Evolutionary conservation across 1,140 invertebrate genomes (phyloP), one percentile per base, ranked within the genome.

Genomic region (Trissolcus basalis): DNA sequence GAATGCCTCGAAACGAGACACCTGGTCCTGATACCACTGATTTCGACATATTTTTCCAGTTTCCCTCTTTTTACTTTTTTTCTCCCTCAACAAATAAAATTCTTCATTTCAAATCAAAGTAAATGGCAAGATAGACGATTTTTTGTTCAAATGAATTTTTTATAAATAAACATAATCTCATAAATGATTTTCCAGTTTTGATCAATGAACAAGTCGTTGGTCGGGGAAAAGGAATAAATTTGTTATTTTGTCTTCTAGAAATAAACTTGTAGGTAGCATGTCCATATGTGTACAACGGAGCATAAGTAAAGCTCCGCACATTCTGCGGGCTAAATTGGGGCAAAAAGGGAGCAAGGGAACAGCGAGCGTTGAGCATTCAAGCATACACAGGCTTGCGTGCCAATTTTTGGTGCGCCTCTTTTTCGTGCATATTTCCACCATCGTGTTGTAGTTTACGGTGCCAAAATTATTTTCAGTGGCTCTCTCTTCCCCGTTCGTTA

Each of bases 401-500:
- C 10, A 47, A 19, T 64, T 68, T 58, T 27, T 27, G 19, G 19
- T 27, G 19, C 6, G 19, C 19, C 19, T 27, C 19, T 27, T 27
- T n/a, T 51, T 19, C 16, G 53, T 63, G 67, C 61, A 78, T 78
- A 78, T 70, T 78, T 78, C 55, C 59, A 65, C 64, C 48, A 55
- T n/a, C 75, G 76, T 78, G 76, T 70, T 69, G 68, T 77, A 68
- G 43, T 47, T 65, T 16, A 41, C 12, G 44, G 54, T 54, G 69
- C 73, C 53, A 75, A 63, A 80, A 72, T 71, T 75, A 79, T 64
- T 60, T 53, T n/a, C n/a, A n/a, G n/a, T n/a, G n/a, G n/a, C n/a
- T 60, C 45, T 53, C 78, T 77, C 64, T 68, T 77, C 59, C 65
- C 77, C 69, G 60, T 77, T 75, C 72, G 80, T 81, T 71, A 77